Conservation (phyloP, 2,113 vertebrate genomes). For the Arothron firmamentum region DNA sequence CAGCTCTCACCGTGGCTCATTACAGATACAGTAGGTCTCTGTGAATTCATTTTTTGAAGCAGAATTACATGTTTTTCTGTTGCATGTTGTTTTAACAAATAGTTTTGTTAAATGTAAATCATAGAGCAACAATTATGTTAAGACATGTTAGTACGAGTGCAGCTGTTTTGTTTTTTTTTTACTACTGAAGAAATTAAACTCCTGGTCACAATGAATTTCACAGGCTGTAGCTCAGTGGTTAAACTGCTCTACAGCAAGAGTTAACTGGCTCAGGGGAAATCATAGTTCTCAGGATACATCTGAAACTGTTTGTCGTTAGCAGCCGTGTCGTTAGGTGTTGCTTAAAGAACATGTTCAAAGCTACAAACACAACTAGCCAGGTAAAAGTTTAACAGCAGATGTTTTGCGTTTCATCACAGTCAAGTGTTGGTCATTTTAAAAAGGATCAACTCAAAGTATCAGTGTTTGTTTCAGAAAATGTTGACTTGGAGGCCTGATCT, state of each 20-base stretch:
- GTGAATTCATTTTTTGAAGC: too few relatives aligned
- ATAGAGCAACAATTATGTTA: conserved; percentile 32
- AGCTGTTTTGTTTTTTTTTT: conserved; percentile 15
- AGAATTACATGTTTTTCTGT: background rate
- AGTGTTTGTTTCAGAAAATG: too few relatives aligned
- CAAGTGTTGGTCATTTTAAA: too few relatives aligned
- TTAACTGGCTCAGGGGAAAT: conserved; percentile 35
- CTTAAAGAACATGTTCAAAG: too few relatives aligned
- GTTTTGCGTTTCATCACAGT: too few relatives aligned
- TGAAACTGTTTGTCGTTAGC: background rate
- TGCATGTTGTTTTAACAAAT: background rate
- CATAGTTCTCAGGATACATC: background rate
- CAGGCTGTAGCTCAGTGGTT: background rate
- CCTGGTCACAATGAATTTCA: conserved; percentile 2
- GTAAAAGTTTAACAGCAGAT: too few relatives aligned
- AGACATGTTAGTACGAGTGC: conserved; percentile 55
- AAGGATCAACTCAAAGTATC: too few relatives aligned
- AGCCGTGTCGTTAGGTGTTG: too few relatives aligned
- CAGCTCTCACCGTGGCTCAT: background rate
- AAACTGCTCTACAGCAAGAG: conserved; percentile 2
- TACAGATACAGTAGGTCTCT: background rate
- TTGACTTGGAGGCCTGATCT: too few relatives aligned
- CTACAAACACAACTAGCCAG: too few relatives aligned
- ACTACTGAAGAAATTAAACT: background rate
- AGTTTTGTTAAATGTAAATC: background rate